These are phyloP conservation scores for Heliconius nattereri DNA, from an alignment of 1,140 invertebrate species.

Conservation along the genomic window DNA sequence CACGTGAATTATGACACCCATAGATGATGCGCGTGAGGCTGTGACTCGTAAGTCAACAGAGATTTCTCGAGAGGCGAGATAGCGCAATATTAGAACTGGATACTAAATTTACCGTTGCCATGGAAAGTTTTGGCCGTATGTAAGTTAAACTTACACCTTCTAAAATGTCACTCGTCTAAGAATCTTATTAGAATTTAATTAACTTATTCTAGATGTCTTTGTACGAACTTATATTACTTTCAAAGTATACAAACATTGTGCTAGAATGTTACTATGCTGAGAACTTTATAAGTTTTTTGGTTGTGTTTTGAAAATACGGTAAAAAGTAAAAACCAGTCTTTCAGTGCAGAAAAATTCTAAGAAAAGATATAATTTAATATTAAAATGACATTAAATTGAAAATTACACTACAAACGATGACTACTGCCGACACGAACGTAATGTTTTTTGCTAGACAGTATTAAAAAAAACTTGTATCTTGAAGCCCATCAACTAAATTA, in stretches of 20 bases:
- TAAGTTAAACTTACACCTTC: slow-evolving; percentile 56
- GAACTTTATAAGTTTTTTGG: slow-evolving; percentile 2
- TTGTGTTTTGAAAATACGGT: too few relatives aligned
- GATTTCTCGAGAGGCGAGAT: slow-evolving; percentile 52
- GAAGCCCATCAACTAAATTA: neutral
- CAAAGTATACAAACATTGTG: slow-evolving; percentile 11
- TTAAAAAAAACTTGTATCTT: neutral
- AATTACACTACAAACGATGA: neutral
- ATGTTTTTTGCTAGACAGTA: neutral
- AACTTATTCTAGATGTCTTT: slow-evolving; percentile 33
- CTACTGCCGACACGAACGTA: neutral
- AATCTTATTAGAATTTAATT: slow-evolving; percentile 63
- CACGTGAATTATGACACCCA: slow-evolving; percentile 65
- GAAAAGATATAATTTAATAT: too few relatives aligned
- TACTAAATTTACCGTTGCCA: slow-evolving; percentile 65
- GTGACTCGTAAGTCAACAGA: slow-evolving; percentile 47
- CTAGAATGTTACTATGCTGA: neutral
- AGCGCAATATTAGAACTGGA: slow-evolving; percentile 50
- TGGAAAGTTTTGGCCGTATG: slow-evolving; percentile 66
- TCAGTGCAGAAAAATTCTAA: too few relatives aligned
- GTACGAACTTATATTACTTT: slow-evolving; percentile 16
- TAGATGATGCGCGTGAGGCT: slow-evolving; percentile 49
- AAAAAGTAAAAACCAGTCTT: too few relatives aligned
- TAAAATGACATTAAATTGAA: too few relatives aligned
- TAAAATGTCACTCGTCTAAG: slow-evolving; percentile 52